Base-by-base conservation (phyloP, 2,113 vertebrate genomes). In the Asarcornis scutulata region DNA sequence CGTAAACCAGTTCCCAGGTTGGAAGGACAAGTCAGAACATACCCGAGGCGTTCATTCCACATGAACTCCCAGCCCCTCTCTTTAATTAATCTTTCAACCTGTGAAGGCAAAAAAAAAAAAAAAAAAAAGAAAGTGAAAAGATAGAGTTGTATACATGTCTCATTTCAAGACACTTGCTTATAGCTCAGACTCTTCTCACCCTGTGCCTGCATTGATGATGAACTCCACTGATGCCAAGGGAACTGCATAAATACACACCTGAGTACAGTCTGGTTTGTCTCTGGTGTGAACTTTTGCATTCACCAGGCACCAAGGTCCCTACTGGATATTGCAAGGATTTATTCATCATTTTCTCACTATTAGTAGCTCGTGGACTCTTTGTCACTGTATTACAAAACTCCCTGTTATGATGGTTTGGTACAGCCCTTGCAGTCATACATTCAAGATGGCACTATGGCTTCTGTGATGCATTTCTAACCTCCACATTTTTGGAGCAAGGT, bases 51-150 rank as follows among this genome's bases (percentile, higher is more conserved):
- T 63, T 99, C 99, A 2, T 99, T 99, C 99, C 99, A 99, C 99
- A 99, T 99, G 97, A 99, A 99, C 95, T 99, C 99, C 99, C 99
- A 99, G 84, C 99, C 99, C 83, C 98, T 97, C 86, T 98, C 98
- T 91, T 98, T 98, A 96, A 99, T 99, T 89, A 99, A 94, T 60
- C 97, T 98, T 95, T 99, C 99, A 79, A 99, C 99, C 99, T 99
- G 53, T 4, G 86, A 58, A 11, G 2, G 8, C 14, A 60, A 80
- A 91, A 17, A 71, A 31, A 29, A 32, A 60, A 80, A 91, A 17
- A 71, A 31, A 29, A 32, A 16, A 18, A 27, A 83, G 20, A n/a
- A 11, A 34, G 9, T 7, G 22, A 78, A 91, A 77, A 66, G 20
- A 4, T 68, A 58, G 21, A 14, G 13, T 34, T 58, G 3, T 16